Evolutionary conservation across 2,888 invertebrate species (phyloP).

Genomic region (Hofmannophila pseudospretella): DNA sequence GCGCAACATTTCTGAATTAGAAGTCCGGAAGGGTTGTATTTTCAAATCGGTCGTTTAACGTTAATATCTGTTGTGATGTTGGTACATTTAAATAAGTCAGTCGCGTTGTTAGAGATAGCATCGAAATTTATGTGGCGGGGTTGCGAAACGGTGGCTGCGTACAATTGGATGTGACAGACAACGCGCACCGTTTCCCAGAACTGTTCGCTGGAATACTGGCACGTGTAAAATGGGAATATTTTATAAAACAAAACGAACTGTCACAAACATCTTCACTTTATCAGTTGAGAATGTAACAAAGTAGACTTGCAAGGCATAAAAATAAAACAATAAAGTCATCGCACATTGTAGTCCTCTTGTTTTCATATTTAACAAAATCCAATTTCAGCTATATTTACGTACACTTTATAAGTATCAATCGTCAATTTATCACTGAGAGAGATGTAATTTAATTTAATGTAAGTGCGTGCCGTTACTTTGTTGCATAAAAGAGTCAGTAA

Average conservation of each 20-base stretch:
- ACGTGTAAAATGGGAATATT: conserved; percentile 27
- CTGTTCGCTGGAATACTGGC: conserved; percentile 31
- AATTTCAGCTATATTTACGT: too few species aligned
- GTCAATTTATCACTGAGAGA: too few species aligned
- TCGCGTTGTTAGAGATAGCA: conserved; percentile 42
- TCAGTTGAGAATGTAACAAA: not conserved
- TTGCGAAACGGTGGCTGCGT: conserved; percentile 37
- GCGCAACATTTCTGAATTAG: conserved; percentile 24
- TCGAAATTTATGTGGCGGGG: conserved; percentile 53
- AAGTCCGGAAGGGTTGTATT: conserved; percentile 25
- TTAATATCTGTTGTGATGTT: conserved; percentile 21
- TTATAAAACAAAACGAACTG: conserved; percentile 17
- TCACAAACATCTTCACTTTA: conserved; percentile 12
- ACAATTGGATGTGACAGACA: conserved; percentile 56
- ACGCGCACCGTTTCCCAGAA: conserved; percentile 38
- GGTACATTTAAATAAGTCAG: conserved; percentile 47
- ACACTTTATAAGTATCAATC: too few species aligned
- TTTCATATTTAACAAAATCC: too few species aligned
- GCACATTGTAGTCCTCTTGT: too few species aligned
- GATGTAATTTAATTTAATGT: too few species aligned
- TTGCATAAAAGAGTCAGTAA: too few species aligned
- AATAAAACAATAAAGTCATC: not conserved
- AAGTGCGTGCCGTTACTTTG: too few species aligned
- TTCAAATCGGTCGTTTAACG: conserved; percentile 24
- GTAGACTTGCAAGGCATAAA: not conserved